phyloP scores from a whole-genome alignment of 2,797 vertebrate genomes.

The Mustela erminea region DNA sequence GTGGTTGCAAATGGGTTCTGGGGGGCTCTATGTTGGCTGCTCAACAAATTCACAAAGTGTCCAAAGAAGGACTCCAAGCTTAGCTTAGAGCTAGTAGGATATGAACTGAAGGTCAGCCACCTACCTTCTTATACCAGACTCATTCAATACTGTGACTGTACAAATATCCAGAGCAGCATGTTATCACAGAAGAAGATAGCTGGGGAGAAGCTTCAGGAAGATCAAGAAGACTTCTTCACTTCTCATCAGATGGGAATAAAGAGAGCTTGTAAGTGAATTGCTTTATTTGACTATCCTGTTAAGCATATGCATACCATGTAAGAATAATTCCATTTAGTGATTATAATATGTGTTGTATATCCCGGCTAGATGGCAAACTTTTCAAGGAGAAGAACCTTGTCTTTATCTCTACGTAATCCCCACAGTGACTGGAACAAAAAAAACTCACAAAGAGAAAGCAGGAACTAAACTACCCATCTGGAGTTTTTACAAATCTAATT shows the following conservation, averaged over 20 bases:
- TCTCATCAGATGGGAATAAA: not conserved
- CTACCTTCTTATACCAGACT: not conserved
- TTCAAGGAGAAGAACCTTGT: not conserved
- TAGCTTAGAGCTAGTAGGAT: not conserved
- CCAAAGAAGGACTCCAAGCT: not conserved
- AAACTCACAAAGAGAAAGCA: not conserved
- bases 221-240: not conserved
- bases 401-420: not conserved
- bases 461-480: not conserved
- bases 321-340: not conserved
- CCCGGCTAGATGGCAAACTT: not conserved
- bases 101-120: not conserved
- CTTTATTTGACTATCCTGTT: not conserved
- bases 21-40: not conserved
- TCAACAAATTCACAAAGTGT: not conserved
- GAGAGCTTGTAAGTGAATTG: not conserved
- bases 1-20: not conserved
- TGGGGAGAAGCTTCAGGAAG: not conserved
- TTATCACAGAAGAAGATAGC: not conserved
- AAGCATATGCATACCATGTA: not conserved
- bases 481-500: constrained; percentile 15
- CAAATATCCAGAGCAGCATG: not conserved
- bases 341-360: not conserved
- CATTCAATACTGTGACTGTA: not conserved
- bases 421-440: not conserved